A percentile compares a stretch with the other conserved stretches of the same genome.
phyloP scores from a whole-genome alignment of 2,113 vertebrate species.

The Perca flavescens region DNA sequence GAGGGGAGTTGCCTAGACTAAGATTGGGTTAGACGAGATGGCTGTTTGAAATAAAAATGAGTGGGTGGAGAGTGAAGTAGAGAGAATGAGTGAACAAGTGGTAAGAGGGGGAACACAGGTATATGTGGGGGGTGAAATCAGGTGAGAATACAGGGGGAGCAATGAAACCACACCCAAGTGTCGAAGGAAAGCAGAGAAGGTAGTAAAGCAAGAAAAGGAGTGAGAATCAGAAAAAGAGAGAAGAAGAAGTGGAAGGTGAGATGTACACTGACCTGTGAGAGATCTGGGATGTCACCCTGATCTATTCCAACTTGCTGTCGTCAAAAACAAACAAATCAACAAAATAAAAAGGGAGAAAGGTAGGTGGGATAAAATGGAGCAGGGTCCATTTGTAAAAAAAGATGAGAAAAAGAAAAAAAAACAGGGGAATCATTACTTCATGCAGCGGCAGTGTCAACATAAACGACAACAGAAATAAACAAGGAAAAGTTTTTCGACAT shows the following conservation, averaged over 20 bases:
- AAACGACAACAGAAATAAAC: constrained; percentile 77
- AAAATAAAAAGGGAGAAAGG: constrained; percentile 34
- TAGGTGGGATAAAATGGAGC: constrained; percentile 60
- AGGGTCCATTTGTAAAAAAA: constrained; percentile 36
- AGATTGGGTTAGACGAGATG: constrained; percentile 42
- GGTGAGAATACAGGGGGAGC: constrained; percentile 14
- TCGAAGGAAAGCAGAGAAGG: constrained; percentile 3
- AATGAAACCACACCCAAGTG: constrained; percentile 21
- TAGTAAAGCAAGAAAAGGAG: constrained; percentile 1
- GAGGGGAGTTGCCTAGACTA: constrained; percentile 18
- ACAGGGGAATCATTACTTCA: constrained; percentile 82
- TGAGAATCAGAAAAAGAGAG: constrained; percentile 28
- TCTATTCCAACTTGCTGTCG: constrained; percentile 97
- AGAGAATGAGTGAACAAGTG: constrained; percentile 12
- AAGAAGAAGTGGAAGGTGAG: constrained; percentile 77
- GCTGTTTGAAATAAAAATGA: constrained; percentile 27
- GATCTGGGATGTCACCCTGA: constrained; percentile 95
- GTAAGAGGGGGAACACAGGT: background rate
- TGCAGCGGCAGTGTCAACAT: constrained; percentile 81
- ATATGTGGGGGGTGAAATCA: constrained; percentile 22
- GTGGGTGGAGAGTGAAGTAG: constrained; percentile 11
- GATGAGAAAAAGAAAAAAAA: constrained; percentile 46
- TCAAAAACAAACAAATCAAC: constrained; percentile 81
- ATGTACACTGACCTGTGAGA: constrained; percentile 96
- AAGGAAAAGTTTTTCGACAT: constrained; percentile 56